Evolutionary conservation across 2,113 vertebrate genomes (phyloP), one percentile per base, ranked within the genome.

Genomic region (Dipodomys ordii): DNA sequence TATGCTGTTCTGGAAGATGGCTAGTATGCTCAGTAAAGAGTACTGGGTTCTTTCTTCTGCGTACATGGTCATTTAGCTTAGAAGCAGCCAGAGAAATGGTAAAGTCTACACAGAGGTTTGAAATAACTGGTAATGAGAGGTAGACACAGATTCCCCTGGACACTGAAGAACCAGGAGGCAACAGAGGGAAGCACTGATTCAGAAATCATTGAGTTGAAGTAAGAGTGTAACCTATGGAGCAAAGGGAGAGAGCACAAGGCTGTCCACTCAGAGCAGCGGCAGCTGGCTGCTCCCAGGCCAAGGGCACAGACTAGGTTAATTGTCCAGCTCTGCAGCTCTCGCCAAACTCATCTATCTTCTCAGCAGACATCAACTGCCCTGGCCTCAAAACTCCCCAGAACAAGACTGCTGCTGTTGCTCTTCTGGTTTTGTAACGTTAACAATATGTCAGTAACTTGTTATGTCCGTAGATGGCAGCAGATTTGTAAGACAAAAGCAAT

Each of bases 401-500:
- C 0, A 1, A 89, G 60, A 60, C 46, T 64, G 25, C 8, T 60
- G 28, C 77, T 80, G 60, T 64, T 84, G 88, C n/a, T 72, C 72
- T 60, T 77, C 65, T 79, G 84, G 64, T 83, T 95, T 73, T 10
- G 1, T 44, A 60, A 78, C 23, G 62, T 73, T 64, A 74, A 80
- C 80, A 84, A 10, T 53, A 73, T 76, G 60, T 90, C 71, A 77
- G 39, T 90, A 85, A 83, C 69, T 76, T 80, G 19, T 87, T 73
- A 39, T 60, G 20, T 89, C 72, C 62, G 15, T 15, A 79, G 74
- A 83, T 39, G 19, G 71, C 0, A 57, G 64, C 22, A 46, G 79
- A n/a, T 71, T 94, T 90, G 32, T 35, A 86, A 82, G 92, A 65
- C 71, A 93, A 89, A 80, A 72, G 76, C 71, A 72, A 20, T 60